Base-by-base conservation (phyloP, 2,797 vertebrate species). In the Peromyscus attwateri region DNA sequence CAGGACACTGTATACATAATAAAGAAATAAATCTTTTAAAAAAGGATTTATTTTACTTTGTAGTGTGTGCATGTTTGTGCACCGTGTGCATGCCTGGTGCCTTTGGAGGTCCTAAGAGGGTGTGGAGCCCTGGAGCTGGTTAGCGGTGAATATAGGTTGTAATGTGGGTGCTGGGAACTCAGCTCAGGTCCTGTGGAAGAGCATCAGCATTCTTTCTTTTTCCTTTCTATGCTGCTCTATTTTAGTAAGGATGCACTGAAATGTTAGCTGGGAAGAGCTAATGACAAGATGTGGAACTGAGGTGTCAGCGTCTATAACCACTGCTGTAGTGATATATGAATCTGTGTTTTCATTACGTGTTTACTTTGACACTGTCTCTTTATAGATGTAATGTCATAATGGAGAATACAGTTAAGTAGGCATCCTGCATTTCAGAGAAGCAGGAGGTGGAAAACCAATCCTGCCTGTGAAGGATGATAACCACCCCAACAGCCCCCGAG, bases 201-300 rank as follows among this genome's bases (percentile, higher is more conserved):
- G 34, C 68, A 16, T 66, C 27, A 66, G 29, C 60, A 14, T 52
- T 52, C 52, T 52, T 52, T 52, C n/a, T 14, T 11, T 52, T 14
- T 52, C 52, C 91, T 94, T 97, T 94, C 93, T 96, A 97, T 96
- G 94, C 95, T 93, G 92, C 83, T 98, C 98, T 98, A 97, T 98
- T 98, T 97, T 94, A 94, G 92, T 94, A 96, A 97, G 92, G 89
- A 96, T 98, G 97, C 97, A 98, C 89, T 79, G 96, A 97, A 96
- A 92, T 9, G 9, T 96, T 88, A 94, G 95, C 97, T 95, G 96
- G 94, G 89, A 91, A 93, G 23, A 94, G 91, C 92, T 97, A 96
- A 97, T 96, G 96, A 98, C 96, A 97, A 91, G 89, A 96, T 84
- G 95, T 52, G 90, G 94, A 92, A 91, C 96, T 79, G 96, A 95